phyloP scores from a whole-genome alignment of 2,797 vertebrate genomes.

The Varecia variegata region DNA sequence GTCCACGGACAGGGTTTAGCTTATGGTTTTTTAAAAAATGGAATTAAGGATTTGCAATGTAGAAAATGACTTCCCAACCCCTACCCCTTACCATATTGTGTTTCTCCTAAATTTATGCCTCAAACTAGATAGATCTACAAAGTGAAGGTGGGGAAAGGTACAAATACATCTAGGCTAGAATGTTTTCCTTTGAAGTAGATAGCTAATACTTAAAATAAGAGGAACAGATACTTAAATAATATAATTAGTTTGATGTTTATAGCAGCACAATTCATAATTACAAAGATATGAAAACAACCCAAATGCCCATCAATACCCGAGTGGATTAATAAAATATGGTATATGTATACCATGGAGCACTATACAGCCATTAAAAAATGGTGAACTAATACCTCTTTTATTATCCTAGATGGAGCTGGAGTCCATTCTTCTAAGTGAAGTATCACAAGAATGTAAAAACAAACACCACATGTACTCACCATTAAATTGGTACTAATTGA shows the following conservation, averaged over 20 bases:
- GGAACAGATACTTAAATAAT: background rate
- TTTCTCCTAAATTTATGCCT: background rate
- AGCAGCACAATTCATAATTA: no score
- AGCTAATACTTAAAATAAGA: background rate
- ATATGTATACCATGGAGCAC: no score
- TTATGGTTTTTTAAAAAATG: background rate
- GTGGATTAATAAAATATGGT: no score
- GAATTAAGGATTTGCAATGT: background rate
- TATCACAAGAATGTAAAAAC: no score
- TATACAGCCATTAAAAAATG: no score
- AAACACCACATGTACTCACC: no score
- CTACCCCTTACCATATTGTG: background rate
- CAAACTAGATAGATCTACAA: background rate
- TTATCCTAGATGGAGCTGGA: no score
- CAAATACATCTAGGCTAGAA: background rate
- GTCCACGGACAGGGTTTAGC: background rate
- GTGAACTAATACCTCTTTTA: no score
- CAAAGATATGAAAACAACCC: no score
- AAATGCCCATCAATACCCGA: no score
- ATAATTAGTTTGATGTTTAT: background rate
- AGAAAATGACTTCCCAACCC: background rate
- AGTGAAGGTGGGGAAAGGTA: background rate
- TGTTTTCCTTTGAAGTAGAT: slow-evolving; percentile 32
- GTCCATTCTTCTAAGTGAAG: no score
- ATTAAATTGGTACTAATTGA: no score